A percentile compares a stretch with the other conserved stretches of the same genome.
Evolutionary conservation across 1,140 invertebrate genomes (phyloP).

Genomic region (Homarus americanus): DNA sequence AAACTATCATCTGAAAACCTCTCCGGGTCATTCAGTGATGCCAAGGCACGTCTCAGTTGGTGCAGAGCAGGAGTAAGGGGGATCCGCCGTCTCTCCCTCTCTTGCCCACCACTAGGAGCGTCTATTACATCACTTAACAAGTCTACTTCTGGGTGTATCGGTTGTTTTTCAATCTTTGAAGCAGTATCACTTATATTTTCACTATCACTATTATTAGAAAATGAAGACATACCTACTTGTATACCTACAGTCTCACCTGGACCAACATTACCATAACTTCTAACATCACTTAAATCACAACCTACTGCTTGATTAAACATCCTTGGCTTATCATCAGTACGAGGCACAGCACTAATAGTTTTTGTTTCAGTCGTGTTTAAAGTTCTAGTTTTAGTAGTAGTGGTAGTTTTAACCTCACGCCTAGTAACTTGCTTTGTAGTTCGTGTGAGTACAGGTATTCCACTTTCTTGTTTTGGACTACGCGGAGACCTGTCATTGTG

Average conservation of each 20-base stretch:
- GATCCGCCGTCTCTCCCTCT: conserved; percentile 38
- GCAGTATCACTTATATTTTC: neutral
- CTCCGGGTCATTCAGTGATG: conserved; percentile 51
- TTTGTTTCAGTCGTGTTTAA: conserved; percentile 10
- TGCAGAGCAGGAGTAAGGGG: conserved; percentile 40
- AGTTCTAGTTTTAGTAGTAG: conserved; percentile 18
- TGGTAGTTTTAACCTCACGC: conserved; percentile 31
- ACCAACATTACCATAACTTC: neutral
- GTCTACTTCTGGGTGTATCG: conserved; percentile 15
- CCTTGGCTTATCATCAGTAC: neutral
- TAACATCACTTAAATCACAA: conserved; percentile 22
- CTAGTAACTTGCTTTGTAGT: conserved; percentile 6
- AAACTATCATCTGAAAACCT: conserved; percentile 69
- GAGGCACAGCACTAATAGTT: neutral
- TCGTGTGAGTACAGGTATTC: neutral
- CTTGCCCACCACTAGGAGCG: neutral
- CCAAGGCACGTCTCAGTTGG: conserved; percentile 18
- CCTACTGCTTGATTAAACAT: conserved; percentile 30
- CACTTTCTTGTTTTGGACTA: conserved; percentile 22
- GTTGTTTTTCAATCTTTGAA: neutral
- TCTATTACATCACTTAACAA: conserved; percentile 12
- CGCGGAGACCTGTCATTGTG: neutral
- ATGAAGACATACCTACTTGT: conserved; percentile 9
- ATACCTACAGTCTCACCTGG: conserved; percentile 9
- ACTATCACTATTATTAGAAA: neutral